Evolutionary conservation across 2,888 invertebrate species (phyloP).

Genomic region (Sinodicranocentrus sp.): DNA sequence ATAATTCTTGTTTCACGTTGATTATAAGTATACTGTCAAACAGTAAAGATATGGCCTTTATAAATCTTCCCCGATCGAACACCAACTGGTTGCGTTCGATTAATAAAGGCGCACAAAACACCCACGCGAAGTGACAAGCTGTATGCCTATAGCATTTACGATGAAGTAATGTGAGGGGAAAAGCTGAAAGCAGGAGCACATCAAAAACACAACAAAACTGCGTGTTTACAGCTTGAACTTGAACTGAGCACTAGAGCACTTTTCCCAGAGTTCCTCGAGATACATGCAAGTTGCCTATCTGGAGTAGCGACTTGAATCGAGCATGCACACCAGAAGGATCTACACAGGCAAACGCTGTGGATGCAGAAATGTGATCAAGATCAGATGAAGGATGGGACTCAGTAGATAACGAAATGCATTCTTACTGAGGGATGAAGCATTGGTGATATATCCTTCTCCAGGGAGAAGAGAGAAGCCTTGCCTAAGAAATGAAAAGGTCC

Average conservation of each 20-base stretch:
- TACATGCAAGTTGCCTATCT: not conserved
- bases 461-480: constrained; percentile 9
- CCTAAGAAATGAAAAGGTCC: constrained; percentile 19
- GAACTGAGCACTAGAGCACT: constrained; percentile 16
- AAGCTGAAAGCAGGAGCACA: no score
- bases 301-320: no score
- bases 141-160: no score
- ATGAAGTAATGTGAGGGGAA: no score
- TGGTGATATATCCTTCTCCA: constrained; percentile 53
- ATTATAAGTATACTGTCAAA: no score
- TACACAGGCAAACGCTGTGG: no score
- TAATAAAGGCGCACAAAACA: not conserved
- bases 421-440: not conserved
- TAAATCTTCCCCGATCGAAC: no score
- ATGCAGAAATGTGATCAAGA: not conserved
- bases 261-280: not conserved
- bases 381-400: not conserved
- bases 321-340: no score
- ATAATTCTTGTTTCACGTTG: no score
- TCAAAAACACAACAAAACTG: no score
- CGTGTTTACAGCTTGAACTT: constrained; percentile 34
- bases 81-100: no score
- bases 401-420: not conserved
- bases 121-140: not conserved
- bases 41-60: no score